phyloP scores from a whole-genome alignment of 2,888 invertebrate genomes.

The Antitype chi region DNA sequence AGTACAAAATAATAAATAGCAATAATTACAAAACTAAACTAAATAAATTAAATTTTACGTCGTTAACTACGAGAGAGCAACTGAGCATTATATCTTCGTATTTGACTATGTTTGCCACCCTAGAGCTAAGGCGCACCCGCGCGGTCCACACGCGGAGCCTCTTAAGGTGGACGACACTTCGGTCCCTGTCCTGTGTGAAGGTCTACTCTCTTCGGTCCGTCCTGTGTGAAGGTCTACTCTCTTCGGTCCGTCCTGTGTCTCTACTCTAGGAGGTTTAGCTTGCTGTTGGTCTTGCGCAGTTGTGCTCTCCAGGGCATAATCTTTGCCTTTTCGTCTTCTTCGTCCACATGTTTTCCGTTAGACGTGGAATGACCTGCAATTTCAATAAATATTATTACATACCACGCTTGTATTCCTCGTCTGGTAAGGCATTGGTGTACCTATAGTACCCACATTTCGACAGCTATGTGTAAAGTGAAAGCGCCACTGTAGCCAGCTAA shows the following conservation, averaged over 20 bases:
- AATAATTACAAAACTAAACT: constrained; percentile 61
- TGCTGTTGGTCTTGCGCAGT: constrained; percentile 97
- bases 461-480: not conserved
- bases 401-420: not conserved
- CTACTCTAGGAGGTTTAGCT: constrained; percentile 94
- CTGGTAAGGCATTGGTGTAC: not conserved
- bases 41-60: constrained; percentile 62
- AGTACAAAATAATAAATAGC: constrained; percentile 63
- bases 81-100: constrained; percentile 56
- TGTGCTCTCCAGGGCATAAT: constrained; percentile 98
- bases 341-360: constrained; percentile 85
- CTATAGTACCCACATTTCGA: not conserved
- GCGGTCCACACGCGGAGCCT: constrained; percentile 59
- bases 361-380: constrained; percentile 81
- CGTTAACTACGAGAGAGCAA: constrained; percentile 40
- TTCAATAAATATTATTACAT: not conserved
- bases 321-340: constrained; percentile 91
- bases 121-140: constrained; percentile 54
- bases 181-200: constrained; percentile 6
- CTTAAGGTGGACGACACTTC: constrained; percentile 49
- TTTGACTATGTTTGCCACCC: constrained; percentile 59
- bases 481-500: too few relatives aligned
- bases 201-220: constrained; percentile 81
- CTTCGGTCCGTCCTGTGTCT: constrained; percentile 55
- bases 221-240: constrained; percentile 80